Base-by-base conservation (phyloP, 2,888 invertebrate species). In the Salpingus planirostris region DNA sequence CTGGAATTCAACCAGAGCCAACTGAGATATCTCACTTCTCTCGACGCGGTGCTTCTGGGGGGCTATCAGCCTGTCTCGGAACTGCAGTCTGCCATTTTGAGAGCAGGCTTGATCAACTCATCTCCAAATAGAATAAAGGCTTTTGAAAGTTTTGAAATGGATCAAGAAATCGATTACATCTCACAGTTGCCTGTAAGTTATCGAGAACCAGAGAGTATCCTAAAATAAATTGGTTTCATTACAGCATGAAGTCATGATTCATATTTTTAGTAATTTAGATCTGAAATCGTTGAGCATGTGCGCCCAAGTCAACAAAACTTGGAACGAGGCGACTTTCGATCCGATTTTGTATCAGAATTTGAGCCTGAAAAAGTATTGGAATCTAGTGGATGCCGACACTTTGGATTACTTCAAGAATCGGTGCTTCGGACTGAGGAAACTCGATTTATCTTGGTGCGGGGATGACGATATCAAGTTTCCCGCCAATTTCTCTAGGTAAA, bases 381-480 rank as follows among this genome's bases (percentile, higher is more conserved):
- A 83, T 55, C 73, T 78, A 52, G 70, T 83, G 4, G 70, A 78
- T 44, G 70, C 75, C n/a, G 67, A 69, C 55, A 72, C 73, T 8
- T 54, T 81, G 15, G 63, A 68, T 29, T 69, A 64, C 27, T 64
- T 79, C 40, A 63, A 62, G 13, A 55, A 56, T 11, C 71, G 79
- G 33, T 81, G 83, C 54, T 74, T 73, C 43, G 73, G 74, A 54
- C 66, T 91, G 27, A 82, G 81, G 54, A 80, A 80, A 57, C 60
- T 93, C 15, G 89, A 91, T 60, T 64, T 92, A 2, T 89, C 90
- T 0, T 92, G 92, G 90, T 90, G 90, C 87, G 88, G n/a, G 76
- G 77, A 21, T 7, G 14, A 26, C 13, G 23, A 27, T 11, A 26
- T n/a, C 11, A 3, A 4, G 24, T 36, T 25, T 24, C 18, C 15